Conservation (phyloP, 2,888 invertebrate species). For the Craniophora ligustri region DNA sequence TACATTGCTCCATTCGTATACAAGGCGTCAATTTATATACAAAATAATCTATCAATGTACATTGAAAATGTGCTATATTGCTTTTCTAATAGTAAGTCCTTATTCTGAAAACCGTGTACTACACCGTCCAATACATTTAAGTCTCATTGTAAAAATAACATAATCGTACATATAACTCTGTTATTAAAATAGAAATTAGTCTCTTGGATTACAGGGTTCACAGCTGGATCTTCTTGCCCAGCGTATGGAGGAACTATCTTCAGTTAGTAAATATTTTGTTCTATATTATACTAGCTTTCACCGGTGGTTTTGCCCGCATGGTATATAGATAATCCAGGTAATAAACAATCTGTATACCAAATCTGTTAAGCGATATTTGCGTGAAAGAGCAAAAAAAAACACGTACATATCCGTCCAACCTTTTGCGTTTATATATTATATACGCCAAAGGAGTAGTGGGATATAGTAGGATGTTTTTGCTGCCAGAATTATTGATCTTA, state of each 20-base stretch:
- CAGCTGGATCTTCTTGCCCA: slow-evolving; percentile 50
- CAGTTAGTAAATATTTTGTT: slow-evolving; percentile 41
- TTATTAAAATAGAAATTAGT: slow-evolving; percentile 22
- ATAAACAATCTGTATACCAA: too few relatives aligned
- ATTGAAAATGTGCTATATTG: slow-evolving; percentile 12
- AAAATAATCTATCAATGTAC: slow-evolving; percentile 4
- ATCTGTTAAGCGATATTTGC: too few relatives aligned
- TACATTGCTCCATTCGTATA: slow-evolving; percentile 41
- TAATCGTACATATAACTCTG: slow-evolving; percentile 21
- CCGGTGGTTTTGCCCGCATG: too few relatives aligned
- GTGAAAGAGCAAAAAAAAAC: too few relatives aligned
- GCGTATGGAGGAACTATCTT: slow-evolving; percentile 49
- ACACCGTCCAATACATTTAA: not conserved
- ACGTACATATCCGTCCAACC: too few relatives aligned
- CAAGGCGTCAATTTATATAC: slow-evolving; percentile 13
- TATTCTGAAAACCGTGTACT: too few relatives aligned
- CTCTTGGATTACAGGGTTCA: slow-evolving; percentile 46
- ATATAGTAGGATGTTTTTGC: too few relatives aligned
- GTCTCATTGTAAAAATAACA: slow-evolving; percentile 6
- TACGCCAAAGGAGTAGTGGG: too few relatives aligned
- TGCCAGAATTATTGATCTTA: too few relatives aligned
- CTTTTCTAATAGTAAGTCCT: not conserved
- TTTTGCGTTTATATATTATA: too few relatives aligned
- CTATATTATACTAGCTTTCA: too few relatives aligned
- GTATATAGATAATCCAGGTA: too few relatives aligned